Evolutionary conservation across 1,140 invertebrate species (phyloP), one percentile per base, ranked within the genome.

Genomic region (Drosophila sulfurigaster): DNA sequence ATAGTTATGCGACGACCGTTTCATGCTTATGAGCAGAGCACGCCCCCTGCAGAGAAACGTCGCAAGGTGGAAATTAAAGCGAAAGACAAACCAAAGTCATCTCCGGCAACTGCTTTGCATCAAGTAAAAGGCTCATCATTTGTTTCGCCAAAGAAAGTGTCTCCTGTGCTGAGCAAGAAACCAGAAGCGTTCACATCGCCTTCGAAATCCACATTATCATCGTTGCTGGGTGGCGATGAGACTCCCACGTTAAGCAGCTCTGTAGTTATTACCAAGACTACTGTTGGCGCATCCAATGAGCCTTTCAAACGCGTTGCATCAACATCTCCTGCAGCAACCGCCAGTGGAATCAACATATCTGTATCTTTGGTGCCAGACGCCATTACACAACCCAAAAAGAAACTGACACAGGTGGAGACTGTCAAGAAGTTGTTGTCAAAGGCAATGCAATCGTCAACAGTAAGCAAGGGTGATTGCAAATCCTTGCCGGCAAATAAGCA

Each of bases 191-290:
- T 13, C 11, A 51, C 52, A 28, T 30, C 32, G 30, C 6, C 32
- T 3, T 13, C 11, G 2, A 56, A 13, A 7, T 2, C 41, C 38
- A 25, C 32, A 20, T 38, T 57, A 10, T n/a, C 35, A 20, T 5
- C 54, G 15, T 11, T 41, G 1, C 32, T 54, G 7, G 13, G 25
- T 54, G n/a, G 11, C 51, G 10, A 54, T 13, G 25, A 54, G 1
- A 2, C 32, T 1, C 15, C 65, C 1, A 1, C 6, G 1, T 13
- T 62, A 1, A 30, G 69, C 20, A 67, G 70, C 16, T 51, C 72
- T 16, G 72, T 75, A 15, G 70, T 75, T 43, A 75, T 75, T 7
- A 75, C 72, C 8, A 75, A 49, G 41, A 69, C 66, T 6, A 1
- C 41, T 10, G 28, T 54, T 15, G n/a, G 43, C 30, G 41, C 5